Base-by-base conservation (phyloP, 2,888 invertebrate genomes). In the Eucera pruinosa region DNA sequence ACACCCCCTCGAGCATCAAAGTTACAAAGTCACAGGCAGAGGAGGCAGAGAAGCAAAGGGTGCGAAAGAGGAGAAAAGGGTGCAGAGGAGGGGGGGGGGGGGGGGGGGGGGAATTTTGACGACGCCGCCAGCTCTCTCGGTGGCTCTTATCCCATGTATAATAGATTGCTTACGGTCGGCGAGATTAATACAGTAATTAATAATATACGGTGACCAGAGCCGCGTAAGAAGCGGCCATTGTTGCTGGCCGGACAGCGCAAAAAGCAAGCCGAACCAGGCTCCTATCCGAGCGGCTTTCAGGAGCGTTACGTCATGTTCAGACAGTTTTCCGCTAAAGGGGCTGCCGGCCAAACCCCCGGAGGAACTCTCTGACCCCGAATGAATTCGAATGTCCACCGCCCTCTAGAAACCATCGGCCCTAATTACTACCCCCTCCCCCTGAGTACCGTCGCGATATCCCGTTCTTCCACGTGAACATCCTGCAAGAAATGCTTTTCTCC, bases 131-230 rank as follows among this genome's bases (percentile, higher is more conserved):
- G 75, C 61, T 72, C 61, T 72, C 66, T 58, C 58, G 82, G 71
- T 67, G 68, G 87, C 88, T 90, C 90, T 89, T 89, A 89, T 88
- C 86, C 89, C 87, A 87, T 91, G 90, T 88, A 91, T 91, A 90
- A 91, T 91, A 90, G 90, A 92, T 91, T 89, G 87, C 87, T 86
- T 84, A 80, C 86, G 88, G 87, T 87, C 86, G 84, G 86, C 88
- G 88, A 91, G 92, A 92, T 92, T 92, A 92, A 92, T 92, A 91
- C 89, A 89, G 91, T 91, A 91, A 92, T 92, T 92, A 92, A 92
- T 92, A 92, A 92, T 91, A 91, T 89, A 91, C 90, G 91, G 87
- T 89, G 90, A 90, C 89, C 89, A 86, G 85, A 82, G 83, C 81
- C 68, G 76, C 78, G 87, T 91, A 91, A 91, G 91, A 91, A 91